A percentile compares a stretch with the other conserved stretches of the same genome.
phyloP scores from a whole-genome alignment of 2,113 vertebrate species.

The Aegypius monachus region DNA sequence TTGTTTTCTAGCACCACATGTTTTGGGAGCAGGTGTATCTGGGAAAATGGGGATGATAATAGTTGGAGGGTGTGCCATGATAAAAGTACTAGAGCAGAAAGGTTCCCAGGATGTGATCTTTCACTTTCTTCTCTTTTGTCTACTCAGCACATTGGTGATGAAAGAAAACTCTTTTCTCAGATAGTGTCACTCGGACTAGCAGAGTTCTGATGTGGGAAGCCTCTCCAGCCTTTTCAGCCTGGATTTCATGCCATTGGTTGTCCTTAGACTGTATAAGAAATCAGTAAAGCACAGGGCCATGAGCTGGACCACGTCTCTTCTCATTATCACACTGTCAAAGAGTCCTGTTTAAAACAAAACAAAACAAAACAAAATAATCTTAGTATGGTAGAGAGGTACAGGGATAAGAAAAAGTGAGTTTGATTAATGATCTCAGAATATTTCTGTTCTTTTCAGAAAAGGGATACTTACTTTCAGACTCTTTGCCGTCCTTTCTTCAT shows the following conservation, averaged over 20 bases:
- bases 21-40: not conserved
- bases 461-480: not conserved
- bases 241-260: not conserved
- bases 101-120: not conserved
- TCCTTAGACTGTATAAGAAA: not conserved
- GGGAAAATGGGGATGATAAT: not conserved
- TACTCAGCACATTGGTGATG: not conserved
- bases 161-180: not conserved
- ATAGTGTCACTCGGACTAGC: not conserved
- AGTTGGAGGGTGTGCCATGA: too few species aligned
- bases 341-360: not conserved
- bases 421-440: not conserved
- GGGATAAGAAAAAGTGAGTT: not conserved
- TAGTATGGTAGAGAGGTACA: not conserved
- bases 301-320: not conserved
- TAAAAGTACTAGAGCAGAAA: not conserved
- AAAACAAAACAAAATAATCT: not conserved
- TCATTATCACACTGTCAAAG: not conserved
- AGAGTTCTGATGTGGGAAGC: not conserved
- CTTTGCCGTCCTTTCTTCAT: not conserved
- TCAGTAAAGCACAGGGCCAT: not conserved
- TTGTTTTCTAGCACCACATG: not conserved
- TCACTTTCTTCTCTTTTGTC: not conserved
- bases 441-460: not conserved
- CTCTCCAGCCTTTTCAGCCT: not conserved